Conservation (phyloP, 2,797 vertebrate genomes). For the Gallinago nigripennis region DNA sequence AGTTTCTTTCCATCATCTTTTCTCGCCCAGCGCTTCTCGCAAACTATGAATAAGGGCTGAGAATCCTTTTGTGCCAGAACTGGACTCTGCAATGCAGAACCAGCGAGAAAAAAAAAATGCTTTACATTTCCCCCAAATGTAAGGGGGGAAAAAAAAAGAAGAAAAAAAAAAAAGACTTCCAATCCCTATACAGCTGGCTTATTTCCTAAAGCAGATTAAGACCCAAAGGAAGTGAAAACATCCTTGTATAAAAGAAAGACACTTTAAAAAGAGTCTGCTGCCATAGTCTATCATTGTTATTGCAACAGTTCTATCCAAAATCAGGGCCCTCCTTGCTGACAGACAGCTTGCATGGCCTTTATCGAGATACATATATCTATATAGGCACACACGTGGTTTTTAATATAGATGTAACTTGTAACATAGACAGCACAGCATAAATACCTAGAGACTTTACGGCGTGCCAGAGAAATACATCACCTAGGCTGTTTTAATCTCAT, state of each 20-base stretch:
- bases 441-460: slow-evolving; percentile 19
- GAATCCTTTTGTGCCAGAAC: background rate
- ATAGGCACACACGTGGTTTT: background rate
- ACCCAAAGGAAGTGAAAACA: background rate
- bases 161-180: background rate
- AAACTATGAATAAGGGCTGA: background rate
- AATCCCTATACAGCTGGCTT: background rate
- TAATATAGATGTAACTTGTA: slow-evolving; percentile 40
- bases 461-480: slow-evolving; percentile 31
- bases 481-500: slow-evolving; percentile 56
- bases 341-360: background rate
- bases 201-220: background rate
- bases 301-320: background rate
- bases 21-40: fast-evolving
- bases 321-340: background rate
- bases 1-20: background rate
- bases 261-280: background rate
- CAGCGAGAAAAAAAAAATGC: background rate
- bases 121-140: background rate
- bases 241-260: background rate
- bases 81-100: slow-evolving; percentile 15
- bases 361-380: background rate
- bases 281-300: background rate
- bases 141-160: background rate
- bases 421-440: background rate